Evolutionary conservation across 2,888 invertebrate species (phyloP).

Genomic region (Drosophila lutescens): DNA sequence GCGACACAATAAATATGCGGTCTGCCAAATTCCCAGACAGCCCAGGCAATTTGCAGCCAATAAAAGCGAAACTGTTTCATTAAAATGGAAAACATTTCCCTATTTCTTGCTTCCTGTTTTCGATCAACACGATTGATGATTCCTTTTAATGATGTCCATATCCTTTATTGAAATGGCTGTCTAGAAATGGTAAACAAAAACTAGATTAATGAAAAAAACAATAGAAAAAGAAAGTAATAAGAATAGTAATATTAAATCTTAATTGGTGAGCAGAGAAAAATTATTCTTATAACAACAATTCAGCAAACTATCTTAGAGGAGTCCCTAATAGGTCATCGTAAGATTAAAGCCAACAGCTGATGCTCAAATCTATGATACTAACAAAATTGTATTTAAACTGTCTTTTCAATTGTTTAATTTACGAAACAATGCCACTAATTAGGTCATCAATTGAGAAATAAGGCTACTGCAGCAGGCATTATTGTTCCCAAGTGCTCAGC

Average conservation of each 20-base stretch:
- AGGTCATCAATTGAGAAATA: slow-evolving; percentile 15
- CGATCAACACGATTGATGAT: background rate
- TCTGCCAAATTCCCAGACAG: background rate
- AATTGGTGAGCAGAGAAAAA: too few relatives aligned
- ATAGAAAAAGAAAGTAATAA: too few relatives aligned
- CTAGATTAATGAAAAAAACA: too few relatives aligned
- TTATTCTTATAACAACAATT: too few relatives aligned
- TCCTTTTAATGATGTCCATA: slow-evolving; percentile 1
- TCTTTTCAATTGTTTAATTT: background rate
- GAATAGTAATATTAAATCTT: too few relatives aligned
- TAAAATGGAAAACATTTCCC: background rate
- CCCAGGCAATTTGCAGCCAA: slow-evolving; percentile 1
- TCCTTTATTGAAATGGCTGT: background rate
- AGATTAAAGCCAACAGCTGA: too few relatives aligned
- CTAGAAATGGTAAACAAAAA: too few relatives aligned
- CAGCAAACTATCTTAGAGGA: too few relatives aligned
- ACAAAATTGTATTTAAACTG: background rate
- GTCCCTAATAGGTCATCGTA: background rate
- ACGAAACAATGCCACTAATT: slow-evolving; percentile 6
- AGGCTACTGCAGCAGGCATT: slow-evolving; percentile 1
- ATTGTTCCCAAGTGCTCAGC: slow-evolving; percentile 12
- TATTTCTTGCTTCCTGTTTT: background rate
- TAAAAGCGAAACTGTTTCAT: background rate
- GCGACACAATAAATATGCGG: slow-evolving; percentile 7
- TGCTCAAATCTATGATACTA: too few relatives aligned